Evolutionary conservation across 2,888 invertebrate genomes (phyloP).

Genomic region (Tachina grossa): DNA sequence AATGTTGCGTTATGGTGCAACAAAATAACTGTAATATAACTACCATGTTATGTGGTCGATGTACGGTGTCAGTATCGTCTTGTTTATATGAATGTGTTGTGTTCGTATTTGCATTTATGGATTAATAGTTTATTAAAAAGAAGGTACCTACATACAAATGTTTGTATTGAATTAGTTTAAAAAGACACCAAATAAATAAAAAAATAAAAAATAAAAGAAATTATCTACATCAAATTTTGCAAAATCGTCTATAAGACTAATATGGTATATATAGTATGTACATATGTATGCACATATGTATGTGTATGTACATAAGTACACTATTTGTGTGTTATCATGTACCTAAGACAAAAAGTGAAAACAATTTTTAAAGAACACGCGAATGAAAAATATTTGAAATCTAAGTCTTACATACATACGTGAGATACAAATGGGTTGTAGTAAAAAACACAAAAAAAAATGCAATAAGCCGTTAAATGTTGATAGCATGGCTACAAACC

Average conservation of each 20-base stretch:
- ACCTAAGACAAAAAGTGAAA: slow-evolving; percentile 57
- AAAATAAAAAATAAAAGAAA: background rate
- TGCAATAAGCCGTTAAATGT: slow-evolving; percentile 50
- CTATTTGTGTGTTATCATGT: slow-evolving; percentile 13
- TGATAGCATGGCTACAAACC: slow-evolving; percentile 26
- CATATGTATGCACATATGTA: background rate
- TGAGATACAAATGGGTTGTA: background rate
- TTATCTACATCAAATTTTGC: background rate
- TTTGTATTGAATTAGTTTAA: background rate
- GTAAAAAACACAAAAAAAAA: slow-evolving; percentile 24
- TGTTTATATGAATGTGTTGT: background rate
- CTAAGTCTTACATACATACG: slow-evolving; percentile 14
- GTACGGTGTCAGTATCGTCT: background rate
- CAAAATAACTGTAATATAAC: slow-evolving; percentile 22
- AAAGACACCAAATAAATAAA: slow-evolving; percentile 10
- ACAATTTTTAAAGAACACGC: slow-evolving; percentile 44
- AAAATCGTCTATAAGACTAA: background rate
- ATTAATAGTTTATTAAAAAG: slow-evolving; percentile 2
- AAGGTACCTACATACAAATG: background rate
- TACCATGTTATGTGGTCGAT: background rate
- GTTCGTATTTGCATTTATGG: background rate
- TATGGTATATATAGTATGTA: background rate
- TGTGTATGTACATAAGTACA: background rate
- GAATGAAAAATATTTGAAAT: slow-evolving; percentile 31
- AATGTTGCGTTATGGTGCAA: background rate